phyloP scores from a whole-genome alignment of 2,888 invertebrate species.

The Amphimallon solstitiale region DNA sequence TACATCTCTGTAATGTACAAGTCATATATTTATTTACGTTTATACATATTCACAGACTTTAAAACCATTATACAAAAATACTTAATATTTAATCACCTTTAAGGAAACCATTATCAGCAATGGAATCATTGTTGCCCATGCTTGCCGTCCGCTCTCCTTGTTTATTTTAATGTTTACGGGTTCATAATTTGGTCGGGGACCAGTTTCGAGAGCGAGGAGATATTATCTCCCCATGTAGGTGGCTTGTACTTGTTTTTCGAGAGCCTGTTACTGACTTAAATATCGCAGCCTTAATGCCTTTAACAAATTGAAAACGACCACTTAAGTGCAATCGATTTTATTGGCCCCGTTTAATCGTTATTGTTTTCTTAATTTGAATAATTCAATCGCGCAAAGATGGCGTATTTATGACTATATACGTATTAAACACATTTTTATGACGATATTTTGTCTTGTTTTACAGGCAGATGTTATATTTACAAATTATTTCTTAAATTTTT shows the following conservation, averaged over 20 bases:
- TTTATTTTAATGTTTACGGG: slow-evolving; percentile 59
- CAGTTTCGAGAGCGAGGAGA: slow-evolving; percentile 51
- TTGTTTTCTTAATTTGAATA: slow-evolving; percentile 26
- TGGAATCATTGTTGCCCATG: slow-evolving; percentile 41
- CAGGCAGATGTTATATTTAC: no score
- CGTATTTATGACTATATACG: slow-evolving; percentile 1
- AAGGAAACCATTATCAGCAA: slow-evolving; percentile 40
- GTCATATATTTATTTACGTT: no score
- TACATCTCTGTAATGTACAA: no score
- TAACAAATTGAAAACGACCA: slow-evolving; percentile 57
- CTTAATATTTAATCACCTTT: slow-evolving; percentile 22
- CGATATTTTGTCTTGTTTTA: no score
- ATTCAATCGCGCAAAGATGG: slow-evolving; percentile 12
- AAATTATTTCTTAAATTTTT: no score
- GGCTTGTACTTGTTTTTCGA: slow-evolving; percentile 57
- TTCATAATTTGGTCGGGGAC: slow-evolving; percentile 57
- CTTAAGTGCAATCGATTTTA: slow-evolving; percentile 44
- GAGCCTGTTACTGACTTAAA: slow-evolving; percentile 54
- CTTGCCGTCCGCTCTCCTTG: slow-evolving; percentile 43
- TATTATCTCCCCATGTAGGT: slow-evolving; percentile 58
- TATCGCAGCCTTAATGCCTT: slow-evolving; percentile 54
- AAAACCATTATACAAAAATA: background rate
- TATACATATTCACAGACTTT: no score
- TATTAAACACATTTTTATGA: background rate
- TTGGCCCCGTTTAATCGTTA: slow-evolving; percentile 21